phyloP scores from a whole-genome alignment of 2,888 invertebrate species.

The Galerucella nymphaeae region DNA sequence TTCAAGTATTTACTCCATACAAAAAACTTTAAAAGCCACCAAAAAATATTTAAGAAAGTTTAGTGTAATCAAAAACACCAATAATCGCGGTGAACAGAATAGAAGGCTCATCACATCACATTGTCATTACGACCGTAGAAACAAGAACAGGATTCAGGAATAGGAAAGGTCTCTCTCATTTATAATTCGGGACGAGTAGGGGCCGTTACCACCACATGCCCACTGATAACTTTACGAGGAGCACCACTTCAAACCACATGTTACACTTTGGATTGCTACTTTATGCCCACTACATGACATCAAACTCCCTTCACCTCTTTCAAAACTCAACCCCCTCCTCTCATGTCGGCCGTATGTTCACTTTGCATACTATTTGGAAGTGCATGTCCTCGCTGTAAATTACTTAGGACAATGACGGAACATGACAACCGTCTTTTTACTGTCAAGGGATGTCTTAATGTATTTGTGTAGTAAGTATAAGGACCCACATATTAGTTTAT shows the following conservation, averaged over 20 bases:
- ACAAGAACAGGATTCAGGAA: slow-evolving; percentile 47
- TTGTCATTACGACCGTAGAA: slow-evolving; percentile 63
- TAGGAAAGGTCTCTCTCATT: slow-evolving; percentile 54
- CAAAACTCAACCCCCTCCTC: slow-evolving; percentile 34
- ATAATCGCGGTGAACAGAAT: slow-evolving; percentile 3
- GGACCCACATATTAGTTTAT: neutral
- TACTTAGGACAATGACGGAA: slow-evolving; percentile 20
- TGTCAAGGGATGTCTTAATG: slow-evolving; percentile 12
- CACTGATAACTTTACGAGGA: slow-evolving; percentile 66
- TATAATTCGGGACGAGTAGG: slow-evolving; percentile 63
- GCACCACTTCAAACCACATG: slow-evolving; percentile 67
- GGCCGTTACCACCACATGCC: slow-evolving; percentile 66
- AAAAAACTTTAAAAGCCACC: neutral
- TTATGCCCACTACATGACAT: slow-evolving; percentile 65
- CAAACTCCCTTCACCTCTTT: slow-evolving; percentile 50
- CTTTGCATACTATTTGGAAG: slow-evolving; percentile 50
- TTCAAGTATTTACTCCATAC: neutral
- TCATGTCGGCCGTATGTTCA: slow-evolving; percentile 23
- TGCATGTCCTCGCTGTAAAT: slow-evolving; percentile 40
- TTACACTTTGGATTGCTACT: slow-evolving; percentile 65
- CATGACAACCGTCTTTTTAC: slow-evolving; percentile 15
- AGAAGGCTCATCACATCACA: slow-evolving; percentile 62
- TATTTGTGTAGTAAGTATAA: neutral
- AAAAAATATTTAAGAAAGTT: neutral
- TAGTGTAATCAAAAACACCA: slow-evolving; percentile 8